Evolutionary conservation across 2,797 vertebrate genomes (phyloP).

Genomic region (Moxostoma hubbsi): DNA sequence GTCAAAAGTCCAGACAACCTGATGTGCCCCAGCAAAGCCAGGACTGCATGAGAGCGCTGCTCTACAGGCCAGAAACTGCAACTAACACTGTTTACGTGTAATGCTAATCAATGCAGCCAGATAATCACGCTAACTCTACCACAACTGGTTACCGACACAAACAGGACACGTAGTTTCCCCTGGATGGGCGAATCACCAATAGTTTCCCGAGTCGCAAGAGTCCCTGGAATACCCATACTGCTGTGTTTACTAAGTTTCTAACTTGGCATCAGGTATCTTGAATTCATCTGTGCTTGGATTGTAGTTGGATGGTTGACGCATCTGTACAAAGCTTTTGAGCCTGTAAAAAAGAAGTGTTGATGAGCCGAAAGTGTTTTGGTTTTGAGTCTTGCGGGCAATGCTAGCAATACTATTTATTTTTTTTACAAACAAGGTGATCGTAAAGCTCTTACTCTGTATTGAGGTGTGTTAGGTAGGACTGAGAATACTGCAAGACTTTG

Average conservation of each 20-base stretch:
- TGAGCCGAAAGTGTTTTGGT: not conserved
- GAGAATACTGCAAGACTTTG: conserved; percentile 62
- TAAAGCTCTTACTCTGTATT: conserved; percentile 29
- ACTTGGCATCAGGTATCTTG: not conserved
- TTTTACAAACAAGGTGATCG: not conserved
- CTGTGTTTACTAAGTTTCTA: not conserved
- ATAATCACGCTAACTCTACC: conserved; percentile 23
- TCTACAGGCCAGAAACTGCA: not conserved
- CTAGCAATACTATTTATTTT: conserved; percentile 35
- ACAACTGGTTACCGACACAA: not conserved
- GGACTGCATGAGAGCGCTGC: conserved; percentile 75
- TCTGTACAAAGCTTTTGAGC: conserved; percentile 66
- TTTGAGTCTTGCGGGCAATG: conserved; percentile 42
- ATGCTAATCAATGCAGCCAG: conserved; percentile 23
- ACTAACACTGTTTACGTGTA: conserved; percentile 10
- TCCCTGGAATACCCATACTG: not conserved
- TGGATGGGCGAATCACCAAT: not conserved
- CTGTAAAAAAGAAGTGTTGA: conserved; percentile 68
- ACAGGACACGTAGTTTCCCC: not conserved
- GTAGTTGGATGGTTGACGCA: conserved; percentile 52
- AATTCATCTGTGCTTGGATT: conserved; percentile 50
- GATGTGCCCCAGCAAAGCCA: conserved; percentile 73
- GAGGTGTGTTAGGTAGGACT: not conserved
- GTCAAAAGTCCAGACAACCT: conserved; percentile 72
- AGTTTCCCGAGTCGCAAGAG: not conserved